Conservation (phyloP, 2,888 invertebrate genomes). For the Sphaerophoria rueppellii region DNA sequence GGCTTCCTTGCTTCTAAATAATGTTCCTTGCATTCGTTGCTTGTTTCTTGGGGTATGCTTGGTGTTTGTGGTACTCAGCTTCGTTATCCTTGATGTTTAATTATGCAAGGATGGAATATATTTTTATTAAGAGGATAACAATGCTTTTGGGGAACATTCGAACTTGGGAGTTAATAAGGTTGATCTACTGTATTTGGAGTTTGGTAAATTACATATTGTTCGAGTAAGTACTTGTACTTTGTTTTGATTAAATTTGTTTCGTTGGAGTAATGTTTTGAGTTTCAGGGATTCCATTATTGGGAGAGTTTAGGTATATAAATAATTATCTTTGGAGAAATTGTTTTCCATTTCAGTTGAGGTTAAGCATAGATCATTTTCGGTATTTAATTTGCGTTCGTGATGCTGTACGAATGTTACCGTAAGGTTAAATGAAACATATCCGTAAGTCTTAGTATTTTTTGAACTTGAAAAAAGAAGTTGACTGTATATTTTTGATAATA, state of each 20-base stretch:
- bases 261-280: neutral
- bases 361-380: too few species aligned
- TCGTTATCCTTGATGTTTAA: neutral
- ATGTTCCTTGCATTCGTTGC: neutral
- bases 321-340: too few species aligned
- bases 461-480: too few species aligned
- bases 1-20: too few species aligned
- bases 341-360: too few species aligned
- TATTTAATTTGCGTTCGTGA: too few species aligned
- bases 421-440: too few species aligned
- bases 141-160: slow-evolving; percentile 24
- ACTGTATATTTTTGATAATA: too few species aligned
- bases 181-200: neutral
- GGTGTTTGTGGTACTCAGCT: neutral
- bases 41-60: neutral
- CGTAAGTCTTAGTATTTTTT: too few species aligned
- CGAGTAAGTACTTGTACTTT: neutral
- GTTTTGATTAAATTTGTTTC: neutral
- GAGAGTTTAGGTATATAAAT: too few species aligned
- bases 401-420: too few species aligned
- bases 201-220: too few species aligned
- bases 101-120: slow-evolving; percentile 12
- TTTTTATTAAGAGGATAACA: slow-evolving; percentile 21
- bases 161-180: slow-evolving; percentile 1
- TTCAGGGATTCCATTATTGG: neutral